phyloP scores from a whole-genome alignment of 2,113 vertebrate genomes.

The Tringa solitaria region DNA sequence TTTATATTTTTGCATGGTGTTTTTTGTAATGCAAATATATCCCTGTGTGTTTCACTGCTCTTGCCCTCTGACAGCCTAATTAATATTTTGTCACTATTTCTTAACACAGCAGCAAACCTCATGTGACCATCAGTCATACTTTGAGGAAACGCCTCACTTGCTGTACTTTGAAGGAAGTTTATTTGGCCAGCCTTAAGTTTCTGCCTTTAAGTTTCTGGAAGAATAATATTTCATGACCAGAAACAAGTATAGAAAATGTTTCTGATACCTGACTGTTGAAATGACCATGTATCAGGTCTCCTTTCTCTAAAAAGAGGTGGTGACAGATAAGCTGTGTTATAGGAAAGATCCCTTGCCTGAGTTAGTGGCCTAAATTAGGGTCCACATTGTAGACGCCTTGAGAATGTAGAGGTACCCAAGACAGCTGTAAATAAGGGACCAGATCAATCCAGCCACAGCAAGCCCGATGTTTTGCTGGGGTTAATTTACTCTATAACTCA shows the following conservation, averaged over 20 bases:
- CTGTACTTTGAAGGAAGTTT: background rate
- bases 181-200: background rate
- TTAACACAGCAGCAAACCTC: background rate
- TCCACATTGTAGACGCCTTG: background rate
- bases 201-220: background rate
- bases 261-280: background rate
- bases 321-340: background rate
- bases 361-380: background rate
- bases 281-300: background rate
- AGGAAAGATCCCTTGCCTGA: background rate
- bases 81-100: constrained; percentile 22
- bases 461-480: background rate
- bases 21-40: background rate
- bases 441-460: background rate
- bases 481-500: background rate
- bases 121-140: background rate
- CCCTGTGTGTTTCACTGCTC: background rate
- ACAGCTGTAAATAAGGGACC: background rate
- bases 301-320: background rate
- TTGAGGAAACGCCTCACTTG: background rate
- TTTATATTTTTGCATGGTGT: background rate
- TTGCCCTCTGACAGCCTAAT: background rate
- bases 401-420: background rate
- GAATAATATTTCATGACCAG: background rate
- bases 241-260: background rate